These are phyloP conservation scores for Calameuta idolon DNA, from an alignment of 2,888 invertebrate species.

Conservation along the genomic window DNA sequence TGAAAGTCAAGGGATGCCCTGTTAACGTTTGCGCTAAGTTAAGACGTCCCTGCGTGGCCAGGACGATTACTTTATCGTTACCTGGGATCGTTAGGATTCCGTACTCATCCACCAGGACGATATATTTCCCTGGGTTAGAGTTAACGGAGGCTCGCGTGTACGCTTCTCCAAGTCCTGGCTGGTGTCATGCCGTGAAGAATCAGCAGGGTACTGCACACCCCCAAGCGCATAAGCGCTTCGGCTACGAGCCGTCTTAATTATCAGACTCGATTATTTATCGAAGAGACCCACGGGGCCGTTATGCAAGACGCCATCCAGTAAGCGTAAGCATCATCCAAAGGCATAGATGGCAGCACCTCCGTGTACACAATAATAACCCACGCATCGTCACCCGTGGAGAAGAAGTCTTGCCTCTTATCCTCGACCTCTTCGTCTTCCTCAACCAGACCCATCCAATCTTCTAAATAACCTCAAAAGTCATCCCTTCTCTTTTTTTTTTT, in stretches of 20 bases:
- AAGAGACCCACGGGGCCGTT: slow-evolving; percentile 16
- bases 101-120: slow-evolving; percentile 3
- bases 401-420: neutral
- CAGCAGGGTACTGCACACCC: slow-evolving; percentile 53
- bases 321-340: neutral
- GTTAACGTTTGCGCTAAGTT: neutral
- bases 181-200: slow-evolving; percentile 54
- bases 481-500: neutral
- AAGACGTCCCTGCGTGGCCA: neutral
- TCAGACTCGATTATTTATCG: slow-evolving; percentile 49
- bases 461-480: neutral
- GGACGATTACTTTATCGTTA: slow-evolving; percentile 3
- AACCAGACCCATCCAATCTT: neutral
- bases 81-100: slow-evolving; percentile 8
- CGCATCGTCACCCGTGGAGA: neutral
- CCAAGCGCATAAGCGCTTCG: slow-evolving; percentile 42
- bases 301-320: neutral
- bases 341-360: neutral
- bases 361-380: neutral
- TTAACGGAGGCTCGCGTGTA: slow-evolving; percentile 47
- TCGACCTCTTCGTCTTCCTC: neutral
- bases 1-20: neutral
- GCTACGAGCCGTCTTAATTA: slow-evolving; percentile 53
- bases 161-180: slow-evolving; percentile 36
- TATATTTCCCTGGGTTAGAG: slow-evolving; percentile 3